phyloP scores from a whole-genome alignment of 2,797 vertebrate genomes.

The Epinephelus awoara region DNA sequence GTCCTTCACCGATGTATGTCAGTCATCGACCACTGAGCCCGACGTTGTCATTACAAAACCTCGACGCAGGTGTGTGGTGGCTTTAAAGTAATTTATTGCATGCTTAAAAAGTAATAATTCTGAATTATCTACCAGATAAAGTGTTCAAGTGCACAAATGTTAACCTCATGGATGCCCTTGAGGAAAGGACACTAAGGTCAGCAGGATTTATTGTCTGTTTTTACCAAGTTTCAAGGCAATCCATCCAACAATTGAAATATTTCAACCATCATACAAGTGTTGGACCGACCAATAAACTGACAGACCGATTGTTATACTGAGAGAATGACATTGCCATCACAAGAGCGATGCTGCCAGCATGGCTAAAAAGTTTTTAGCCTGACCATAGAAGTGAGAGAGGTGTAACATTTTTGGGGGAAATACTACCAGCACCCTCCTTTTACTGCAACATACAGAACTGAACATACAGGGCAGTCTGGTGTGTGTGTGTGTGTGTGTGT shows the following conservation, averaged over 20 bases:
- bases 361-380: slow-evolving; percentile 1
- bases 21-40: too few species aligned
- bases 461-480: background rate
- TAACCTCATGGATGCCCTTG: background rate
- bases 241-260: background rate
- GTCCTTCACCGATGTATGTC: too few species aligned
- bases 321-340: background rate
- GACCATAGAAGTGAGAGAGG: background rate
- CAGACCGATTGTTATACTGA: background rate
- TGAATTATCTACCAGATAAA: too few species aligned
- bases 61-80: too few species aligned
- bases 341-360: background rate
- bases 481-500: background rate
- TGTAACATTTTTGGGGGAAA: background rate
- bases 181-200: background rate
- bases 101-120: too few species aligned
- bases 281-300: background rate
- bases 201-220: background rate
- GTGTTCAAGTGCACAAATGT: background rate
- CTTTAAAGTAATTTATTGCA: too few species aligned
- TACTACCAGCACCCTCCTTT: background rate
- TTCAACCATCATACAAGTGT: background rate
- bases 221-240: background rate
- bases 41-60: too few species aligned
- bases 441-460: background rate